Base-by-base conservation (phyloP, 2,113 vertebrate species). In the Uria lomvia region DNA sequence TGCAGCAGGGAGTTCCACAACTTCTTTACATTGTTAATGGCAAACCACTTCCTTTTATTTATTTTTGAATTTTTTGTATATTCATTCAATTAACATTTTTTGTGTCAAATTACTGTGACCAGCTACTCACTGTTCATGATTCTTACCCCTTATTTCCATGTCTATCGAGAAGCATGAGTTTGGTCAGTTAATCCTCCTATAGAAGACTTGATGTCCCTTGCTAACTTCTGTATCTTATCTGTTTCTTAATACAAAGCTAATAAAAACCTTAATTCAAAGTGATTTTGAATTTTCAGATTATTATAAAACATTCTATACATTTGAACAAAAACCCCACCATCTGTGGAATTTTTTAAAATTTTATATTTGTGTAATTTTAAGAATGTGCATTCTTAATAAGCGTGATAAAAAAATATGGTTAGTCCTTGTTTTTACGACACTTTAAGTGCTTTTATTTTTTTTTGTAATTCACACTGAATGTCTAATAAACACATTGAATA, bases 401-500 rank as follows among this genome's bases (percentile, higher is more conserved):
- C 20, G n/a, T 66, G 76, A 88, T 45, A 45, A 93, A 23, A 79
- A 87, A 83, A 81, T 53, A 81, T 50, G 14, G 9, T 83, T 90
- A 36, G 14, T 56, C 32, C 53, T 65, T 53, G 13, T 7, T 86
- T 96, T 60, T 72, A 22, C 40, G 50, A 49, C 29, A 19, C 16
- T 82, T 29, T 8, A 59, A 86, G 18, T 58, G 26, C 3, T 80
- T 19, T 19, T 63, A 26, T 47, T 40, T 62, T 77, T 77, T 79
- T 55, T 59, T 27, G 23, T 27, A 47, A 34, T 85, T 96, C n/a
- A 34, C 45, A 56, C 34, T 74, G 49, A 71, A 29, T 77, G 22
- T 40, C 45, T 92, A 84, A 93, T 82, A 52, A 96, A 71, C 71
- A 79, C 56, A 79, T 7, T 78, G 90, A 86, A 92, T 59, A 56